Base-by-base conservation (phyloP, 1,140 invertebrate species). In the Drosophila sp. region DNA sequence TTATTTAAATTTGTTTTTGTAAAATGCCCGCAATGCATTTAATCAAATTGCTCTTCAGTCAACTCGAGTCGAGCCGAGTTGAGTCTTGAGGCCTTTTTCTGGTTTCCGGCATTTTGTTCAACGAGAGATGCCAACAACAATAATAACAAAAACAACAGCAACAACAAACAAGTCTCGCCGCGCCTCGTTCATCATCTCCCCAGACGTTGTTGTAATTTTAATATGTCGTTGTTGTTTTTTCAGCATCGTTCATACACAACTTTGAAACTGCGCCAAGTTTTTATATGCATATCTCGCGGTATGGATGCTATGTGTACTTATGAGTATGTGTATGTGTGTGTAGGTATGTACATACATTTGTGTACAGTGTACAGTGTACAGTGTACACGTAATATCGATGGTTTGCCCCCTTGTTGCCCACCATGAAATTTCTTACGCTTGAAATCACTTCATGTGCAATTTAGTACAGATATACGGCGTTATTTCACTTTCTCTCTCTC, bases 381-480 rank as follows among this genome's bases (percentile, higher is more conserved):
- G n/a, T 59, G 27, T 58, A 64, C 38, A 62, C 57, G 63, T 71
- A 76, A 63, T 82, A 86, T 86, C 77, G 82, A 87, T 78, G 82
- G 72, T 50, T 46, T 61, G 38, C 32, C 5, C 32, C 21, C 46
- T 34, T 4, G 27, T n/a, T 13, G 51, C n/a, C 57, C 48, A 58
- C 9, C 46, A 59, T 59, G 78, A 63, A 76, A 79, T 89, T 87
- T 87, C 82, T 89, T 82, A 89, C 83, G 82, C 82, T 89, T 48
- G 78, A 87, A 87, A 87, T 87, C 83, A 87, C 83, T 87, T 87
- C 78, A 87, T 87, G 79, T 87, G 82, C 75, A 89, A 87, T 87
- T 87, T 82, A 54, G 75, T 89, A 81, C 81, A 86, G 78, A 83
- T 83, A 82, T 69, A 59, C 66, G 64, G 34, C 62, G 63, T 66